Evolutionary conservation across 92 coral and sea anemone species (phyloP).

Genomic region (Umimayanthus kanabou): DNA sequence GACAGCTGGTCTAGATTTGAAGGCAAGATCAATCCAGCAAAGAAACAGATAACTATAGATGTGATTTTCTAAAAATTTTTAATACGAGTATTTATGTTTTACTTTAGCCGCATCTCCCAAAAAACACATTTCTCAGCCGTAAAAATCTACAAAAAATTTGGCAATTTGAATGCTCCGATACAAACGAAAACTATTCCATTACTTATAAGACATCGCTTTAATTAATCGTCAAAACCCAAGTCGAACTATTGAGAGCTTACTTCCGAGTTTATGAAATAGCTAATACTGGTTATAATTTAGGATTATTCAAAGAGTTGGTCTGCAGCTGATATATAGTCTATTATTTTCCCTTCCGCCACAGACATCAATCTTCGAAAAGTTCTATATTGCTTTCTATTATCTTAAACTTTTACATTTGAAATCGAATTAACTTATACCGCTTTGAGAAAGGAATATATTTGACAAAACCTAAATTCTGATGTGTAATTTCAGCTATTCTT

Average conservation of each 20-base stretch:
- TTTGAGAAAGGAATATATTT: background rate
- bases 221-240: background rate
- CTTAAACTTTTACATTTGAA: background rate
- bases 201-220: background rate
- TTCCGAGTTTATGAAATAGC: background rate
- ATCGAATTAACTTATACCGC: background rate
- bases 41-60: background rate
- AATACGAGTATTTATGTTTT: background rate
- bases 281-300: background rate
- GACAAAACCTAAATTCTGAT: background rate
- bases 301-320: background rate
- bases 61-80: background rate
- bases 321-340: background rate
- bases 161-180: background rate
- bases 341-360: background rate
- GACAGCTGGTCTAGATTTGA: conserved; percentile 14
- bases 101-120: background rate
- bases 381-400: background rate
- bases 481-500: too few species aligned
- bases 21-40: background rate
- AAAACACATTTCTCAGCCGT: background rate
- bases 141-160: background rate
- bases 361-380: background rate
- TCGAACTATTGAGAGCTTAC: background rate
- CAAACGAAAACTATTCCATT: background rate